Evolutionary conservation across 1,140 invertebrate species (phyloP), one percentile per base, ranked within the genome.

Genomic region (Drosophila neocordata): DNA sequence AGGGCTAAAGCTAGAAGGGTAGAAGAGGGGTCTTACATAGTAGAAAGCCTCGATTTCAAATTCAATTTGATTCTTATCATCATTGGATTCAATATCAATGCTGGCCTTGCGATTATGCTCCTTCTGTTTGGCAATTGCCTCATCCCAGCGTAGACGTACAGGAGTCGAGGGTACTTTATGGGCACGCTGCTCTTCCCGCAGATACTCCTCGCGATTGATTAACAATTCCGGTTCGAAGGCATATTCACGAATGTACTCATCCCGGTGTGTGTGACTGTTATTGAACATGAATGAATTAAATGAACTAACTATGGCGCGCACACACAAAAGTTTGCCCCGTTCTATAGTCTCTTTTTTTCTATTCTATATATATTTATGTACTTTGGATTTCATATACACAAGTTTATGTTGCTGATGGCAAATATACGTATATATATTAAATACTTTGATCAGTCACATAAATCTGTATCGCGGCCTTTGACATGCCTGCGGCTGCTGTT

Each of bases 211-310:
- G 38, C 89, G 81, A 77, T 84, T 90, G 64, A 91, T 89, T 69
- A 91, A 69, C 70, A 91, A 70, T 66, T 91, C 90, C 78, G 90
- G 90, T 75, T 91, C 90, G 74, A 91, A 91, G 44, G 89, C 74
- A 68, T 91, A 91, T 79, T 91, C 90, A 63, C 90, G 90, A 62
- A 90, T 90, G 53, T 89, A 91, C 82, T 91, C 90, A 87, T 91
- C 90, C 64, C 88, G 77, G 74, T 81, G 77, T 60, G 64, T 68
- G 64, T 75, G 76, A 62, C 88, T 87, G 74, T 77, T 87, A 75
- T 73, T 90, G 69, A 84, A 91, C 89, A 91, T 91, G 79, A 85
- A 90, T 18, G 41, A 20, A 48, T 48, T 48, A 48, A 20, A 18
- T 48, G 7, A 20, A 2, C 8, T 4, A 48, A 48, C 41, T 18